phyloP scores from a whole-genome alignment of 2,797 vertebrate species.

The Cryptoprocta ferox region DNA sequence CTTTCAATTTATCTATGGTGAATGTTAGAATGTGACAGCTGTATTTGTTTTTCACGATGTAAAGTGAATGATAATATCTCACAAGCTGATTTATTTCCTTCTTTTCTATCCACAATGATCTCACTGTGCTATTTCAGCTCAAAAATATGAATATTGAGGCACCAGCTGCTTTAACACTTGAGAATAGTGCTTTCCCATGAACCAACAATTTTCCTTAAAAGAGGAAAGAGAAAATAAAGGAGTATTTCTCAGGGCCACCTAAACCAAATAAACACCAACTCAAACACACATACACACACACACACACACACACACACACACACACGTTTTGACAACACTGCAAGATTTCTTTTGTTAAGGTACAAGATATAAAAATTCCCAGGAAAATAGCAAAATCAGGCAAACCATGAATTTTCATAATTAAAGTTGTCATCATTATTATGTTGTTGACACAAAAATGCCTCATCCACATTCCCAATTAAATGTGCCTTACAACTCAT shows the following conservation, averaged over 20 bases:
- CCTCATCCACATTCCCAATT: not conserved
- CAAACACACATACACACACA: not conserved
- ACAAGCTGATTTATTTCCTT: constrained; percentile 84
- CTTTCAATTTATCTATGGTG: constrained; percentile 86
- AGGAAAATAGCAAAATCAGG: constrained; percentile 59
- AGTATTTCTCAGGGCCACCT: constrained; percentile 16
- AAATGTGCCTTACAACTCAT: constrained; percentile 23
- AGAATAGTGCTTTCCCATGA: constrained; percentile 68
- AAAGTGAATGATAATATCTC: constrained; percentile 85
- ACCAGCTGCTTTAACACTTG: constrained; percentile 76
- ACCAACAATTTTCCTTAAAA: constrained; percentile 71
- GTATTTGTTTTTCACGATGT: constrained; percentile 83
- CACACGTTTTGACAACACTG: not conserved
- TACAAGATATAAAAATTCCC: constrained; percentile 22
- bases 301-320: not conserved
- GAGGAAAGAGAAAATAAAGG: constrained; percentile 58
- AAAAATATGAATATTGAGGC: constrained; percentile 80
- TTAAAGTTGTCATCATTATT: not conserved
- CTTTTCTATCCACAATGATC: constrained; percentile 80
- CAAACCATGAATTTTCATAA: constrained; percentile 53
- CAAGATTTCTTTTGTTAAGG: constrained; percentile 37
- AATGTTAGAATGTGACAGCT: constrained; percentile 83
- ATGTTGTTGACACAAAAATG: constrained; percentile 3
- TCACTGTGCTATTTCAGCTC: constrained; percentile 72
- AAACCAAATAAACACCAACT: constrained; percentile 39